Base-by-base conservation (phyloP, 2,797 vertebrate species). In the Microchirus variegatus region DNA sequence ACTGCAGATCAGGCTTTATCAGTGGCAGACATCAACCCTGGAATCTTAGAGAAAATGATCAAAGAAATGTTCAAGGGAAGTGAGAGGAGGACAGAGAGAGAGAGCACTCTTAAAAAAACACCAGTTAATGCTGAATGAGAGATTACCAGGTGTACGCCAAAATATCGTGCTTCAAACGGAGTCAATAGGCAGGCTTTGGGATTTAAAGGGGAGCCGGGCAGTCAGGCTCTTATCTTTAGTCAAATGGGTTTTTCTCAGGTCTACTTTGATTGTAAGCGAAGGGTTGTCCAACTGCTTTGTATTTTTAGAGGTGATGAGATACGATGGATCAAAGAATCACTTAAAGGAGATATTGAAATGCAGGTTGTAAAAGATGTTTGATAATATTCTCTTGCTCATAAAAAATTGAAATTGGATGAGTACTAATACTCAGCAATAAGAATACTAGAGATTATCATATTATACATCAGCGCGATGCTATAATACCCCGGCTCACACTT, bases 1-100 rank as follows among this genome's bases (percentile, higher is more conserved):
- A 87, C 80, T 52, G 63, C 26, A 35, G 83, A 85, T 89, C 86
- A 89, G 75, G 67, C 75, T 74, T 87, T 89, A 90, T 90, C 91
- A 78, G 82, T 65, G 67, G 78, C 77, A 89, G 85, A 90, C 85
- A 90, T 91, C 89, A 81, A 75, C 79, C 58, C 63, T 61, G 68
- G 75, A 66, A 88, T 87, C 82, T 71, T 66, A 59, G 68, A 7
- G 31, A 80, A 83, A 89, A 82, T 78, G 64, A 87, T 65, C 72
- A 82, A 80, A 89, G 78, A 83, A 85, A 82, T 80, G 72, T 83
- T 78, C 61, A 83, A 77, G 75, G 46, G 65, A 86, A 82, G 78
- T 11, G 2, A 70, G 73, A 67, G 37, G 41, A 66, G 71, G 73
- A 53, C 44, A 12, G 59, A 54, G 67, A 82, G 65, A 56, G 69